Conservation (phyloP, 1,140 invertebrate species). For the Phenacoccus solenopsis region DNA sequence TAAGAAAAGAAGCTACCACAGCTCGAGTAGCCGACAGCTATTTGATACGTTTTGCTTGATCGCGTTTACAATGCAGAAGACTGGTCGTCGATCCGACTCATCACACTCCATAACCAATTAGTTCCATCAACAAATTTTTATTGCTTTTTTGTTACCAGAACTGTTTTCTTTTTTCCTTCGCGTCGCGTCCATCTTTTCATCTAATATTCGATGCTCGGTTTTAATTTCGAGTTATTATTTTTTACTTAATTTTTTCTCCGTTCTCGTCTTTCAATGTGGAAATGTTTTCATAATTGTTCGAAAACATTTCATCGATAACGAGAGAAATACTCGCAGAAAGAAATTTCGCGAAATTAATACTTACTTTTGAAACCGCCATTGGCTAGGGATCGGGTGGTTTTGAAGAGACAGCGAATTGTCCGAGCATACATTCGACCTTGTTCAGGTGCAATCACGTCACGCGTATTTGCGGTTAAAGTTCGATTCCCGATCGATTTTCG, state of each 20-base stretch:
- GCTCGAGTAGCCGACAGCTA: constrained; percentile 4
- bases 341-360: too few relatives aligned
- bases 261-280: neutral
- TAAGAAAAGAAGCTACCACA: constrained; percentile 5
- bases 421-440: neutral
- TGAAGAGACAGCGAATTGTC: too few relatives aligned
- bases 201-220: neutral
- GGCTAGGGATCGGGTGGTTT: too few relatives aligned
- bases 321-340: too few relatives aligned
- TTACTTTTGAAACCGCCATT: too few relatives aligned
- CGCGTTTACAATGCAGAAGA: constrained; percentile 14
- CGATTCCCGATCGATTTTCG: neutral
- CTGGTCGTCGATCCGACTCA: constrained; percentile 14
- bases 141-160: neutral
- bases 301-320: too few relatives aligned
- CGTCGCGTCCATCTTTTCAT: neutral
- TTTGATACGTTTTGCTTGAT: constrained; percentile 16
- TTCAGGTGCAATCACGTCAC: constrained; percentile 7
- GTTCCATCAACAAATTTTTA: constrained; percentile 13
- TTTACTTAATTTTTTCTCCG: too few relatives aligned
- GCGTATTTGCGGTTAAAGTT: constrained; percentile 6
- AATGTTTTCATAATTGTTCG: too few relatives aligned
- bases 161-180: neutral
- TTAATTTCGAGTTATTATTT: too few relatives aligned
- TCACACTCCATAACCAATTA: constrained; percentile 16